Evolutionary conservation across 2,888 invertebrate species (phyloP).

Genomic region (Volucella inanis): DNA sequence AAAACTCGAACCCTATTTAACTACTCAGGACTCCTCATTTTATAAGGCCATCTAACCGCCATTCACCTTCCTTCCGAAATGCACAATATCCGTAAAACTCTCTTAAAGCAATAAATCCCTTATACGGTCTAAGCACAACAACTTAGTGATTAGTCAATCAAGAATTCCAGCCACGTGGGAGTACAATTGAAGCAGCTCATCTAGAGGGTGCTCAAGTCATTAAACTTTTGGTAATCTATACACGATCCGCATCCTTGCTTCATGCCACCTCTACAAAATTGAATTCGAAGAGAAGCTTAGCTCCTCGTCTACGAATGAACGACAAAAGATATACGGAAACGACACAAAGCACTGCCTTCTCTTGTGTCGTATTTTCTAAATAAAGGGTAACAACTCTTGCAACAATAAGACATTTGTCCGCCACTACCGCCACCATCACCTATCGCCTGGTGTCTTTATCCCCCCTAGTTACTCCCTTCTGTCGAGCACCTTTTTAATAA

Average conservation of each 20-base stretch:
- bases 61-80: background rate
- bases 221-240: constrained; percentile 58
- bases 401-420: constrained; percentile 60
- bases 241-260: constrained; percentile 38
- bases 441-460: background rate
- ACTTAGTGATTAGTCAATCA: constrained; percentile 61
- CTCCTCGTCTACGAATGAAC: background rate
- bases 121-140: constrained; percentile 19
- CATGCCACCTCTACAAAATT: constrained; percentile 27
- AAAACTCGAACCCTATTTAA: too few relatives aligned
- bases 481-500: constrained; percentile 60
- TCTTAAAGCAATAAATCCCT: constrained; percentile 4
- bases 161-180: constrained; percentile 50
- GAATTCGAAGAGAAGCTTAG: constrained; percentile 41
- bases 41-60: too few relatives aligned
- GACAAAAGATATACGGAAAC: background rate
- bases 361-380: background rate
- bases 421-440: background rate
- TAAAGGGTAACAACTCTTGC: constrained; percentile 58
- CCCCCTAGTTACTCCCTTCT: background rate
- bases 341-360: constrained; percentile 1
- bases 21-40: too few relatives aligned
- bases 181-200: constrained; percentile 41
- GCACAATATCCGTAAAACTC: background rate
- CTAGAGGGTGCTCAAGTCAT: constrained; percentile 35